Evolutionary conservation across 2,797 vertebrate species (phyloP).

Genomic region (Gymnoscopelus braueri): DNA sequence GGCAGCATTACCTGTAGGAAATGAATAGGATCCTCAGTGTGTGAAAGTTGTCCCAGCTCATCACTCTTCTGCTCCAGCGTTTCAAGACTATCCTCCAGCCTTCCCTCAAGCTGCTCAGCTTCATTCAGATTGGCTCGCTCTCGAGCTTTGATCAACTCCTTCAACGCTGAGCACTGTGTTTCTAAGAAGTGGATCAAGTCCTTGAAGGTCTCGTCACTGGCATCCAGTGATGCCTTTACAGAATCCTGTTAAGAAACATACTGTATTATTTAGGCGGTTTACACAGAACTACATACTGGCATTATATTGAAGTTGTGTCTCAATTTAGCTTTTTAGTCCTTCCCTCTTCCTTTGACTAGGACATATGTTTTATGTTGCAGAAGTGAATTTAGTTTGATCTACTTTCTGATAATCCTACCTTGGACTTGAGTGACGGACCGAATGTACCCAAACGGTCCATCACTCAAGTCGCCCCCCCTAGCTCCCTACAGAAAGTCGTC

Average conservation of each 20-base stretch:
- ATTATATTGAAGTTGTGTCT: too few relatives aligned
- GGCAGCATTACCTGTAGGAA: conserved; percentile 10
- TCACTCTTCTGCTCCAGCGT: not conserved
- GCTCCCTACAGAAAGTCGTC: too few relatives aligned
- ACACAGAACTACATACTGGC: too few relatives aligned
- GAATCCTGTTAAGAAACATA: not conserved
- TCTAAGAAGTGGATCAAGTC: not conserved
- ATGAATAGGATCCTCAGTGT: not conserved
- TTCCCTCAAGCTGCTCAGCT: not conserved
- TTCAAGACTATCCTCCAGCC: not conserved
- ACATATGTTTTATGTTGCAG: too few relatives aligned
- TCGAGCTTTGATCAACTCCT: not conserved
- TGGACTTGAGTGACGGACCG: too few relatives aligned
- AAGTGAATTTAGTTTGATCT: too few relatives aligned
- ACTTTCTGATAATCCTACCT: too few relatives aligned
- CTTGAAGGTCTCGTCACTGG: conserved; percentile 3
- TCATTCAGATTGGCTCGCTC: not conserved
- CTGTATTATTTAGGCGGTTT: not conserved
- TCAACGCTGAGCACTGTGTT: conserved; percentile 58
- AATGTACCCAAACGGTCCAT: too few relatives aligned
- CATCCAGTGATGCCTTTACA: not conserved
- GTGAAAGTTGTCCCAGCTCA: not conserved
- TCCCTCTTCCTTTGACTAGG: too few relatives aligned
- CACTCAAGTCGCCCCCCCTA: too few relatives aligned
- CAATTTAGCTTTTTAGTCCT: too few relatives aligned